Base-by-base conservation (phyloP, 2,113 vertebrate species). In the Pyxicephalus adspersus region DNA sequence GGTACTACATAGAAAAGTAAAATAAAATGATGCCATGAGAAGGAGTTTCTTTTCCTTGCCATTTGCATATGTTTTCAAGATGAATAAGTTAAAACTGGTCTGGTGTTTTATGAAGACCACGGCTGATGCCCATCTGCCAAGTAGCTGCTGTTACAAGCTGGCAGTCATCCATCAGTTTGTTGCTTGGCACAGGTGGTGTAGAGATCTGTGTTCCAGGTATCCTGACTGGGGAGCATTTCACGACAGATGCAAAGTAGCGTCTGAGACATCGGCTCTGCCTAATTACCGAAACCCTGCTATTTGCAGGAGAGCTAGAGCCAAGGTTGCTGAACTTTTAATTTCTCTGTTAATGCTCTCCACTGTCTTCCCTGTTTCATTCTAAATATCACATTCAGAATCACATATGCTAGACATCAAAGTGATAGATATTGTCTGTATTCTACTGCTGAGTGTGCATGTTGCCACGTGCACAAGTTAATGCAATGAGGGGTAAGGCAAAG, bases 291-390 rank as follows among this genome's bases (percentile, higher is more conserved):
- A 26, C 45, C 29, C 68, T n/a, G 60, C 68, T 55, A 74, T 65
- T 73, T 81, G 57, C 60, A n/a, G 28, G 58, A 20, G 50, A 54
- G 51, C 19, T 2, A 73, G 51, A 74, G 28, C 60, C 68, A 54
- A 73, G 78, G 58, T 38, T 52, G 50, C 45, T 81, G 57, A 81
- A 81, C 68, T 72, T 81, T 58, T 54, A 29, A 64, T 73, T 54
- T 64, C 68, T 72, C 65, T 51, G 58, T 20, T 73, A 81, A 73
- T 71, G 38, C 20, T 22, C 11, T 52, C 11, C 55, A 57, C 70
- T 31, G n/a, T 34, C 13, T 73, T 57, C 28, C 66, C 51, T 58
- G 28, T 31, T 74, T 58, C 19, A 1, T 57, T 60, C 38, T 58
- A 60, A 22, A 58, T 74, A 74, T 23, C n/a, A 23, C 20, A 45